Conservation (phyloP, 2,113 vertebrate species). For the Tylochromis polylepis region DNA sequence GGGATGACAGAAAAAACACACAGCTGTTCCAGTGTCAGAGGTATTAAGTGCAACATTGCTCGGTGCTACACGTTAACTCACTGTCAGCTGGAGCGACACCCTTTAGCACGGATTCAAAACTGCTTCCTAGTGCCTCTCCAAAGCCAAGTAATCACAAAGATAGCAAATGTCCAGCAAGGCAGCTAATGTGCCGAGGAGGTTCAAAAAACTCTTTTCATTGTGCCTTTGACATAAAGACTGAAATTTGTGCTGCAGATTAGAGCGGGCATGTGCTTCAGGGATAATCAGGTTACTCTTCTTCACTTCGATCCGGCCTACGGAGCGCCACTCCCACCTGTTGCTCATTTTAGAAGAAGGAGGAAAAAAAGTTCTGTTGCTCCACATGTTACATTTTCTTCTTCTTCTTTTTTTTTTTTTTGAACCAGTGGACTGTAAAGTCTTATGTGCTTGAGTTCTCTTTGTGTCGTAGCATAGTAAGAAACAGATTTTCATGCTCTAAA, state of each 20-base stretch:
- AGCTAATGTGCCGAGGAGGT: neutral
- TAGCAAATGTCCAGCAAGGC: conserved; percentile 1
- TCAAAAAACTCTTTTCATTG: neutral
- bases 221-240: neutral
- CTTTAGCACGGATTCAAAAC: neutral
- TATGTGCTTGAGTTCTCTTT: conserved; percentile 64
- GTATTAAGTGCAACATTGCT: conserved; percentile 10
- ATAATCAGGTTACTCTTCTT: conserved; percentile 4
- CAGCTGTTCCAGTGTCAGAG: conserved; percentile 39
- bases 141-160: conserved; percentile 6
- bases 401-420: neutral
- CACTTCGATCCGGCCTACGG: neutral
- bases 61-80: neutral
- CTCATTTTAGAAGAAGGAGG: neutral
- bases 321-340: neutral
- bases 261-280: conserved; percentile 35
- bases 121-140: neutral
- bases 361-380: neutral
- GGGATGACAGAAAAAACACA: neutral
- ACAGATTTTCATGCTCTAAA: conserved; percentile 76
- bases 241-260: conserved; percentile 41
- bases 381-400: neutral
- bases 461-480: conserved; percentile 70
- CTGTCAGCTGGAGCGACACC: neutral
- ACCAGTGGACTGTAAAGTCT: conserved; percentile 23